Conservation (phyloP, 37 sponge, comb jelly and placozoan genomes). For the Beroe forskalii region DNA sequence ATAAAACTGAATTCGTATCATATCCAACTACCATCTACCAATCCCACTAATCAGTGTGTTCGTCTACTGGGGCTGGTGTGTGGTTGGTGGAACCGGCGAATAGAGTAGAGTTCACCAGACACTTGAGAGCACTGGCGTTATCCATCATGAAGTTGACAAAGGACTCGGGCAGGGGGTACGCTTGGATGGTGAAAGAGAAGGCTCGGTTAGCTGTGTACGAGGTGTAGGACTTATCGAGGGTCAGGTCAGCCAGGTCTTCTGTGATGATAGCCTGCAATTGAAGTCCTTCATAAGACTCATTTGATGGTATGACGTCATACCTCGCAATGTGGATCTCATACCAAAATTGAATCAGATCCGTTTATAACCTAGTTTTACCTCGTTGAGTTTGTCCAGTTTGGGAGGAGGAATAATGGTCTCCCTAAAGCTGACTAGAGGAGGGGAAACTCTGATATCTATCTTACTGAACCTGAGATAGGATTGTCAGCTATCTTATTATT, state of each 20-base stretch:
- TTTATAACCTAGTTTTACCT: too few species aligned
- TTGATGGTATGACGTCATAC: too few species aligned
- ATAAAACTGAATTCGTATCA: too few species aligned
- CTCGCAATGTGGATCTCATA: background rate
- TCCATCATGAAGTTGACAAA: constrained; percentile 58
- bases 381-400: constrained; percentile 84
- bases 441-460: constrained; percentile 84
- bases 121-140: constrained; percentile 37
- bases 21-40: too few species aligned
- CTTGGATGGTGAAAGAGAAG: constrained; percentile 36
- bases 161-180: constrained; percentile 4
- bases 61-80: constrained; percentile 50
- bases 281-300: too few species aligned
- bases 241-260: background rate
- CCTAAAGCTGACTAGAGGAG: constrained; percentile 90
- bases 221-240: background rate
- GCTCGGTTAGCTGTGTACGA: background rate
- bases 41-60: constrained; percentile 44
- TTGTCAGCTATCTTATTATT: background rate
- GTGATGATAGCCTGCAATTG: constrained; percentile 42
- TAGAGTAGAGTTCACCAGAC: constrained; percentile 57
- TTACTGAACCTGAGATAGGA: constrained; percentile 22
- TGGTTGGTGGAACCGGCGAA: constrained; percentile 38
- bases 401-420: constrained; percentile 88
- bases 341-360: too few species aligned